These are phyloP conservation scores for Alligator sinensis DNA, from an alignment of 2,113 vertebrate genomes.

Conservation along the genomic window DNA sequence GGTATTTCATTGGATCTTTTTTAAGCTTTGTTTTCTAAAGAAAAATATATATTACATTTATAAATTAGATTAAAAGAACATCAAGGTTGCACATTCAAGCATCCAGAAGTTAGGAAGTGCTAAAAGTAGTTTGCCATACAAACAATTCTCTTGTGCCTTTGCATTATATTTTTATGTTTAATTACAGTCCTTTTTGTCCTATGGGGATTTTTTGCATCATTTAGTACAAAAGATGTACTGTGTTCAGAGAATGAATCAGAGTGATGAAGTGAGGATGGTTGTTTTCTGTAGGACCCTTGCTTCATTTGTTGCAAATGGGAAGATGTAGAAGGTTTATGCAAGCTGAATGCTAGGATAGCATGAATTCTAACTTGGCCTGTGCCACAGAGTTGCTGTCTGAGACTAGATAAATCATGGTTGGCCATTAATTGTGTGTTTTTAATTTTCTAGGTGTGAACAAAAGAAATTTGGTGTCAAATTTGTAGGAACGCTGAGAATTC, in stretches of 20 bases:
- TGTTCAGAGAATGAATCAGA: background rate
- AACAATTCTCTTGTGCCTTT: background rate
- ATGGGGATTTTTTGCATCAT: background rate
- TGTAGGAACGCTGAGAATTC: background rate
- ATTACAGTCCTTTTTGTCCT: background rate
- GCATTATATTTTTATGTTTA: background rate
- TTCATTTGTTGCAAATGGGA: background rate
- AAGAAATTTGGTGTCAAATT: background rate
- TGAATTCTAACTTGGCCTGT: background rate
- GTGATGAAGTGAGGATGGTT: background rate
- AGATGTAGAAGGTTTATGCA: background rate
- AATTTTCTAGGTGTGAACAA: background rate
- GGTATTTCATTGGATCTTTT: background rate
- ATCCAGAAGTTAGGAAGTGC: background rate
- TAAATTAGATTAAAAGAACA: background rate
- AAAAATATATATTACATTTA: background rate
- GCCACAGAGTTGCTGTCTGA: background rate
- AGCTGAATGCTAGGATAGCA: background rate
- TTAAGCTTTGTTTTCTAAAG: background rate
- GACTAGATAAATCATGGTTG: background rate
- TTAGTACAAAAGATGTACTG: background rate
- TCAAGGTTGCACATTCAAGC: background rate
- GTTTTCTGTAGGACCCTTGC: background rate
- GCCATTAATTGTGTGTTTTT: background rate
- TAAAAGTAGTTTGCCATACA: background rate